Conservation (phyloP, 2,888 invertebrate genomes). For the Yponomeuta evonymella region DNA sequence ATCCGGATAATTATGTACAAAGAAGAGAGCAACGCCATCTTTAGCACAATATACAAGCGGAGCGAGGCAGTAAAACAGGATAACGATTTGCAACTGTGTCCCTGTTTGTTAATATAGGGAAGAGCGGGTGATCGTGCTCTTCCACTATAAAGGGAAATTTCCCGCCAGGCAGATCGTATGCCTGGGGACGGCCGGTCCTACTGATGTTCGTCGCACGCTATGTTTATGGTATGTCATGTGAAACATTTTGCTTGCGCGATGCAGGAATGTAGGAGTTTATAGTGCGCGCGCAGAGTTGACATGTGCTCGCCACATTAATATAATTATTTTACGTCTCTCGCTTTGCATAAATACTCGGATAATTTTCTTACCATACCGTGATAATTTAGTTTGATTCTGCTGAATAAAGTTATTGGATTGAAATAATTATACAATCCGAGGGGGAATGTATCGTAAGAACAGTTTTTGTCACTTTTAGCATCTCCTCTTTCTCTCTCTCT, state of each 20-base stretch:
- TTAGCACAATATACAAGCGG: conserved; percentile 14
- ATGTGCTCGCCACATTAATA: no score
- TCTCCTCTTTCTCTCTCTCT: no score
- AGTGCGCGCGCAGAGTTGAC: no score
- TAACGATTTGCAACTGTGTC: neutral
- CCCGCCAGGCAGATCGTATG: no score
- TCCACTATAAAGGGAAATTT: no score
- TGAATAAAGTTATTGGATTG: neutral
- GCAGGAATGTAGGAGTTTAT: no score
- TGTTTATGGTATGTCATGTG: no score
- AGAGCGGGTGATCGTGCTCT: no score
- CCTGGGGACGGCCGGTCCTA: no score
- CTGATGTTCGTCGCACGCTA: no score
- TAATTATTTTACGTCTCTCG: neutral
- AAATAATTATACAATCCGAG: neutral
- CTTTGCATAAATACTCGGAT: neutral
- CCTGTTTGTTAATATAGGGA: neutral
- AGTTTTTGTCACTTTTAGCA: neutral
- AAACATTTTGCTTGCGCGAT: no score
- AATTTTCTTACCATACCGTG: neutral
- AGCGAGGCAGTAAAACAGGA: conserved; percentile 10
- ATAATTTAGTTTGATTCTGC: neutral
- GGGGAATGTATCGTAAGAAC: neutral
- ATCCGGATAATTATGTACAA: conserved; percentile 7
- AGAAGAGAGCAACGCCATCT: conserved; percentile 12